Base-by-base conservation (phyloP, 2,888 invertebrate genomes). In the Synergus gifuensis region DNA sequence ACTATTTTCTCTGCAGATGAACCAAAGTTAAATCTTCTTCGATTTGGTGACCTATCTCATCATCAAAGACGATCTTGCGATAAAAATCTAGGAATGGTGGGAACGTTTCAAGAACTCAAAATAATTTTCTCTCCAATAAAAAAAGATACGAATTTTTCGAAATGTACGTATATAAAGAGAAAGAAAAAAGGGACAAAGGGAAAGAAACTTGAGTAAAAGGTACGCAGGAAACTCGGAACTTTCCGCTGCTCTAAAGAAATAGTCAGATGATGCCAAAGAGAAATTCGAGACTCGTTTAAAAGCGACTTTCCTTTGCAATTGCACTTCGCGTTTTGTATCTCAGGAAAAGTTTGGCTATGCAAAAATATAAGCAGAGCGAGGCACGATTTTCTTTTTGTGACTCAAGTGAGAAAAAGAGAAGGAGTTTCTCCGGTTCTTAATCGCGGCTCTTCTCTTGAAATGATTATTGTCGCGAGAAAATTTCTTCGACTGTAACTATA, bases 201-300 rank as follows among this genome's bases (percentile, higher is more conserved):
- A 49, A 14, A 28, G 44, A 67, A 67, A 69, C 36, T 64, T 18
- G 12, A 22, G 40, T 16, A 36, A 36, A 49, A n/a, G n/a, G 40
- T 28, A 40, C 62, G 62, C 54, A 54, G 44, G 22, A 64, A 46
- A 77, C 62, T 76, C 76, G 77, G 16, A 22, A 76, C 18, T 67
- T 22, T 67, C 22, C 28, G 7, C 22, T 28, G 16, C 9, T 73
- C 36, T 73, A 5, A 73, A 54, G 40, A 82, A 80, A 83, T 83
- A 82, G 84, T 81, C 77, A 79, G 76, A 60, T 60, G 77, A 83
- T 79, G 66, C 84, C 83, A 83, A 85, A 85, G 84, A 84, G 79
- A 83, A 84, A 83, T 83, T 79, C 79, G 77, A 82, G 81, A 79
- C 77, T 80, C 79, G 79, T 80, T 79, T 28, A 73, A 78, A 78